Base-by-base conservation (phyloP, 64 coral and sea anemone species). In the Montipora sp. region DNA sequence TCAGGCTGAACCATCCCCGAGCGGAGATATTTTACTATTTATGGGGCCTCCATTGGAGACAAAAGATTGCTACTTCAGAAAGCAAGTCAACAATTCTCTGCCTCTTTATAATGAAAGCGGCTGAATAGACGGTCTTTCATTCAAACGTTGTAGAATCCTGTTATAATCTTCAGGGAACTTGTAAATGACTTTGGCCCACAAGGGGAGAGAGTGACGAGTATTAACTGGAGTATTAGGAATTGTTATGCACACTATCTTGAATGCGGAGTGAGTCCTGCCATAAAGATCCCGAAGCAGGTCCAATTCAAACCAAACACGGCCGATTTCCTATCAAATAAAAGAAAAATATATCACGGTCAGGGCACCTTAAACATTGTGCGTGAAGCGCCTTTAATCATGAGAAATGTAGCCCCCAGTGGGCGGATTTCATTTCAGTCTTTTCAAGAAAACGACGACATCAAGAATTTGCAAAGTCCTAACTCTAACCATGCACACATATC, bases 261-360 rank as follows among this genome's bases (percentile, higher is more conserved):
- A 44, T 3, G 82, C 82, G 1, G 82, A 85, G 44, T 45, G 82
- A 48, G 46, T 85, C 65, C 12, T 67, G 16, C 8, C 45, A 59
- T 85, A 85, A 46, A 50, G 7, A 48, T 72, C 65, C 22, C 82
- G 63, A 70, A 85, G 82, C 0, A 85, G 60, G 10, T 85, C 82
- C 16, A 85, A 66, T 63, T 85, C 82, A 51, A 48, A 11, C 82
- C 82, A 85, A 14, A 85, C 82, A 72, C 82, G 82, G 45, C 65
- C 71, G 44, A 72, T 20, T 11, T 85, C 65, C 82, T 85, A 22
- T 2, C 75, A 78, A 47, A 81, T 51, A 59, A 10, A 80, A 50
- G n/a, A 80, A 43, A 22, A 19, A 49, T 53, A 53, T 21, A 14
- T 43, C 4, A 5, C 16, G 3, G 6, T 8, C 15, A 48, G 11